Base-by-base conservation (phyloP, 92 coral and sea anemone species). In the Heliopora coerulea region DNA sequence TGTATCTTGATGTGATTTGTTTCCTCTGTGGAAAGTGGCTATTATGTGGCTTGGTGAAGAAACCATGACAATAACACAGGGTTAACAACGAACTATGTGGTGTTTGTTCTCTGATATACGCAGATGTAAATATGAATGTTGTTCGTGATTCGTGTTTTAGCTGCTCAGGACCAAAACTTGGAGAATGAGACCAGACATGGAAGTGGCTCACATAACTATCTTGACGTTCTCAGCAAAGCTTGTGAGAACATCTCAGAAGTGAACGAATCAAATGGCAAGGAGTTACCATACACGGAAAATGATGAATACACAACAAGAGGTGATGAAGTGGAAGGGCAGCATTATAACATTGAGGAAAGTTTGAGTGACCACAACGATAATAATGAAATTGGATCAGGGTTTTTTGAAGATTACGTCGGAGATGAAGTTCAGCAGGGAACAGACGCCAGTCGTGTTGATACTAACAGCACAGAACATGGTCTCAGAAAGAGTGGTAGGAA, bases 181-280 rank as follows among this genome's bases (percentile, higher is more conserved):
- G n/a, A n/a, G n/a, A n/a, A n/a, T n/a, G n/a, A n/a, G n/a, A n/a
- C n/a, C n/a, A n/a, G n/a, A n/a, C n/a, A n/a, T n/a, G n/a, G n/a
- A n/a, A n/a, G n/a, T n/a, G n/a, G n/a, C n/a, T 9, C 42, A 15
- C 60, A 65, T 15, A 65, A 49, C 29, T 48, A 59, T 7, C 75
- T 68, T 28, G 75, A 68, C 18, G 75, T 68, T 27, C 60, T 68
- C 42, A 68, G 75, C 42, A 48, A 50, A 30, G 75, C 75, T 13
- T 68, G 75, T 49, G 44, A 68, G n/a, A 68, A 68, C 32, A 50
- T 68, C 31, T 48, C 75, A 3, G 75, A 68, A 33, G 3, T 10
- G 19, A 15, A 49, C 6, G 72, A 62, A 62, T 8, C 17, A 8
- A 46, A 10, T 46, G 52, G 15, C 52, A 46, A 46, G n/a, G n/a